Conservation (phyloP, 1,140 invertebrate species). For the Bactericera cockerelli region DNA sequence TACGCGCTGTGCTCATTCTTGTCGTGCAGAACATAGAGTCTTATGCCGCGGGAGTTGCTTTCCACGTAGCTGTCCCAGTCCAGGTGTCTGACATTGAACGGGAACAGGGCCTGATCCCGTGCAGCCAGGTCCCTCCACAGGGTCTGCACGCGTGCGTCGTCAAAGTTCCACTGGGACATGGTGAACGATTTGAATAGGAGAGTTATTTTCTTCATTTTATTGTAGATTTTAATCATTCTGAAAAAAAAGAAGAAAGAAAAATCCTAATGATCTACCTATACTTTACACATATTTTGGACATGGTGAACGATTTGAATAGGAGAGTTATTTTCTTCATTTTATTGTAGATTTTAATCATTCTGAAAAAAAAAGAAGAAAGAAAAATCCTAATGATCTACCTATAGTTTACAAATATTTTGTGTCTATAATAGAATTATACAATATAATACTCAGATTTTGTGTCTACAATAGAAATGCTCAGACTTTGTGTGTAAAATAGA, state of each 20-base stretch:
- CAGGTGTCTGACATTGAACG: constrained; percentile 46
- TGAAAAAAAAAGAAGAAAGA: constrained; percentile 30
- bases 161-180: constrained; percentile 49
- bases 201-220: constrained; percentile 53
- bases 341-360: constrained; percentile 52
- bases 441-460: no score
- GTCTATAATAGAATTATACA: no score
- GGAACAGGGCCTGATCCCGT: constrained; percentile 46
- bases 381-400: no score
- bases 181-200: constrained; percentile 55
- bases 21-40: neutral
- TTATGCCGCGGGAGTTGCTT: neutral
- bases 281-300: no score
- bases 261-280: no score
- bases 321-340: constrained; percentile 54
- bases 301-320: constrained; percentile 54
- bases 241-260: constrained; percentile 21
- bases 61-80: constrained; percentile 32
- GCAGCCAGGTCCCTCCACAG: constrained; percentile 41
- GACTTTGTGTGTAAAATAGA: no score
- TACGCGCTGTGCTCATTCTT: neutral
- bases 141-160: constrained; percentile 42
- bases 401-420: no score
- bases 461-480: no score
- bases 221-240: constrained; percentile 56